Evolutionary conservation across 2,888 invertebrate species (phyloP), one percentile per base, ranked within the genome.

Genomic region (Habroteleia sp.): DNA sequence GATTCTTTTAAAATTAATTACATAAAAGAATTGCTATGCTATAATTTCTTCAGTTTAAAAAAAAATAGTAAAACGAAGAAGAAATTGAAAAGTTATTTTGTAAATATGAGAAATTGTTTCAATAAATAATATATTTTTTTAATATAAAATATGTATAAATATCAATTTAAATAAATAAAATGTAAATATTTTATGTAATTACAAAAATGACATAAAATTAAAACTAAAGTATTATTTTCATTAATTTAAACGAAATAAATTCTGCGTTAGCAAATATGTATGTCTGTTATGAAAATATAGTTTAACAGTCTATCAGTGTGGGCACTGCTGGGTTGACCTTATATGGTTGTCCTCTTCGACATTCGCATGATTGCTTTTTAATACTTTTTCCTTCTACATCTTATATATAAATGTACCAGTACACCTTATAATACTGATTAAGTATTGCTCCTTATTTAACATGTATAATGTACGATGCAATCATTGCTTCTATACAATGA

Each of bases 351-450:
- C 71, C 65, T 62, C 73, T 77, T 72, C 73, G 72, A 77, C 74
- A 66, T 72, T 79, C 76, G 63, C 60, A 58, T 69, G 68, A 80
- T 77, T 78, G 77, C 77, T 42, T 79, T 63, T 71, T 65, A 50
- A 76, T 76, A 77, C 71, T 68, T 69, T 78, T 68, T 69, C 74
- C 29, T 48, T 39, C 46, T n/a, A 11, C 29, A 6, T 20, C 8
- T 48, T 42, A 17, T 37, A 35, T 31, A 48, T 31, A 41, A 41
- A 60, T 41, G 25, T 39, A 25, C 31, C n/a, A n/a, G n/a, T n/a
- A 44, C 46, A 31, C 42, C n/a, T n/a, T n/a, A n/a, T 25, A 44
- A 42, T 39, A 50, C 14, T 31, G 27, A 37, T 27, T 37, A 44
- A 52, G 44, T 11, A 20, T 13, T 25, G 37, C 11, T 42, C 52